Base-by-base conservation (phyloP, 2,113 vertebrate genomes). In the Philantomba maxwellii region DNA sequence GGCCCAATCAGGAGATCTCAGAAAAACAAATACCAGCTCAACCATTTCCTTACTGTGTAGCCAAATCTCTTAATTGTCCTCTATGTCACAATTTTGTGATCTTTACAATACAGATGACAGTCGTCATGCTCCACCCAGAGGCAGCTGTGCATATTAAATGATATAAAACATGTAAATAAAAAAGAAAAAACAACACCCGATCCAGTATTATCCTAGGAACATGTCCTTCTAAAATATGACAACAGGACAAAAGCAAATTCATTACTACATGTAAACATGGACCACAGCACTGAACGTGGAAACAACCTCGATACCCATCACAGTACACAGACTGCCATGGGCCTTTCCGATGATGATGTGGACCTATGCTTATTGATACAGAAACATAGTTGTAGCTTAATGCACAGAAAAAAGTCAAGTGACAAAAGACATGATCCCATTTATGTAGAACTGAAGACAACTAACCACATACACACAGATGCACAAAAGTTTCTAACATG, bases 311-410 rank as follows among this genome's bases (percentile, higher is more conserved):
- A 43, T 39, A 88, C 2, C 23, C n/a, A 28, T 45, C 14, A 4
- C 0, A 30, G n/a, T 1, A 47, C 23, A 5, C 8, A 8, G 39
- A 47, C 1, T 14, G 17, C n/a, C n/a, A 43, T 2, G 5, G 43
- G 82, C 23, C 75, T 83, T 89, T 62, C 78, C 47, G 25, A 87
- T 26, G 36, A 55, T 53, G 45, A 77, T 43, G 30, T 14, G 15
- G 30, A 9, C 43, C 28, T 33, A 14, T 4, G 57, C 12, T 33
- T 49, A 88, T 0, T 43, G 25, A 66, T 21, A 78, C 0, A 91
- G 92, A 95, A 87, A 62, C 43, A 49, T 4, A 91, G 2, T 9
- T 88, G 77, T 4, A 93, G 81, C 30, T 87, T 89, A 83, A n/a
- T 13, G 53, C 17, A 77, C 0, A 9, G 39, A 51, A 66, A 85